Base-by-base conservation (phyloP, 1,140 invertebrate species). In the Conopomorpha cramerella region DNA sequence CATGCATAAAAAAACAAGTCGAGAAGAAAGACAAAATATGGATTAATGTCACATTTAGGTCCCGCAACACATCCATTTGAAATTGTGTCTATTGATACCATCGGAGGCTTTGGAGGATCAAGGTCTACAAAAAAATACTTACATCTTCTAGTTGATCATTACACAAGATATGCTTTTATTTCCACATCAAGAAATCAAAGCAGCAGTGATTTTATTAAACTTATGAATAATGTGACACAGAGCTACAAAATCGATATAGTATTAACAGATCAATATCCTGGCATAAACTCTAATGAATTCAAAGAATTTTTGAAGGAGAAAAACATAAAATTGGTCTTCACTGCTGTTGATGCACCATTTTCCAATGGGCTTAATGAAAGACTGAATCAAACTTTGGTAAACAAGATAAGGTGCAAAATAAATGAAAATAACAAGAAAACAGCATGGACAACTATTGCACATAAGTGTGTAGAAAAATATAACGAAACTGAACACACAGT, bases 171-270 rank as follows among this genome's bases (percentile, higher is more conserved):
- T 43, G 45, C 45, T 27, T 40, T 28, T 25, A 43, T 47, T 36
- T 36, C 36, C 3, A 41, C 41, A 13, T 47, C 45, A 26, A 47
- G 36, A 34, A 43, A 16, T 23, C 45, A 47, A 36, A 43, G 8
- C n/a, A 27, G 40, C 7, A 41, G 34, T 34, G 64, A 63, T 41
- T 72, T 68, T 36, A 54, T 73, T 2, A 65, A 67, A 47, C 31
- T 71, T 1, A 13, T 46, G 2, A 32, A 33, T 33, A 36, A 44
- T 10, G 46, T 41, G 12, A 42, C 30, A 30, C 3, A 35, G 12
- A 25, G 8, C 7, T 13, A 47, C 30, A 19, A 35, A 23, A 40
- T 47, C 23, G 40, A 17, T 11, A 38, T 42, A n/a, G 2, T 48
- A 32, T 30, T 43, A 15, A 33, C 45, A 8, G 49, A 51, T 10